A percentile compares a stretch with the other conserved stretches of the same genome.
Conservation (phyloP, 35 echinoderm and acorn worm genomes). For the Lytechinus variegatus region DNA sequence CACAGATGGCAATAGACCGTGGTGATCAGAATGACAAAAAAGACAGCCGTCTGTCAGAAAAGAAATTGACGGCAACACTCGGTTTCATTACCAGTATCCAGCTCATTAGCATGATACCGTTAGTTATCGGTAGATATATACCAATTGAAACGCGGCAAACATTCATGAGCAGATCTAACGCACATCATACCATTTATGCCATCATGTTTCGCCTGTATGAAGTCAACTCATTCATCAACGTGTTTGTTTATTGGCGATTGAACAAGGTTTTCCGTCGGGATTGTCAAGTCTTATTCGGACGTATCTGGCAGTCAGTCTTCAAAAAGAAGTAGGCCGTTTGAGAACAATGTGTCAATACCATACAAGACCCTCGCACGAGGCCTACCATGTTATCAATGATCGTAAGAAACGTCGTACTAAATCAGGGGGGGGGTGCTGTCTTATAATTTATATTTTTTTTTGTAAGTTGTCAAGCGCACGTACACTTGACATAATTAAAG, state of each 20-base stretch:
- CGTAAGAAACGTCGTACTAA: too few species aligned
- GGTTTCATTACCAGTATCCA: neutral
- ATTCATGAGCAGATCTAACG: neutral
- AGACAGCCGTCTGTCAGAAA: neutral
- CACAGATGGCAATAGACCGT: neutral
- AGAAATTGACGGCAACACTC: neutral
- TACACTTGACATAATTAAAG: too few species aligned
- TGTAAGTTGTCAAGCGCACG: too few species aligned
- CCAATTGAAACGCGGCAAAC: neutral
- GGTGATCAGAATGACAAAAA: neutral
- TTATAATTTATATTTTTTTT: too few species aligned
- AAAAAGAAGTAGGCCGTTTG: neutral
- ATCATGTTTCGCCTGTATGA: neutral
- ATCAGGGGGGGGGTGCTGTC: too few species aligned
- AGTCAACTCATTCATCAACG: neutral
- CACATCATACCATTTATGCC: neutral
- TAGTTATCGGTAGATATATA: neutral
- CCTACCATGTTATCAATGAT: too few species aligned
- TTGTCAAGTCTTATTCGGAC: neutral
- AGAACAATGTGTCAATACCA: too few species aligned
- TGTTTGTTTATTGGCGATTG: constrained; percentile 30
- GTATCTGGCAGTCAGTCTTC: neutral
- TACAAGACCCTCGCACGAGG: too few species aligned
- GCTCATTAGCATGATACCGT: neutral
- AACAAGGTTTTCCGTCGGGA: constrained; percentile 27